These are phyloP conservation scores for Nibea albiflora DNA, from an alignment of 2,113 vertebrate species.

Conservation along the genomic window DNA sequence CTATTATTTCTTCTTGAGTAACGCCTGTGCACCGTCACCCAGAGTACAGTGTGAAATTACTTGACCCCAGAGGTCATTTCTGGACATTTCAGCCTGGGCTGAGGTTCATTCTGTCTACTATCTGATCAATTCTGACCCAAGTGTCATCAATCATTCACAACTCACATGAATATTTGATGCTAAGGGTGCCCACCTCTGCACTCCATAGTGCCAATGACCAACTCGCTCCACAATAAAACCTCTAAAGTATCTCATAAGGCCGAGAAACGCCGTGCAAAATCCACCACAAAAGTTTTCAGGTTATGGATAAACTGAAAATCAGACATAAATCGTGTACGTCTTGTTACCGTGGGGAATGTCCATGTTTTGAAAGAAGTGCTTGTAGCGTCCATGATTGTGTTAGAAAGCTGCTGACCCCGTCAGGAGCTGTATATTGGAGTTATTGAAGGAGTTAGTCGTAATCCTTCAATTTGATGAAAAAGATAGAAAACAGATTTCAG, in stretches of 20 bases:
- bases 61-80: not conserved
- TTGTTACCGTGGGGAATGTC: not conserved
- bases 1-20: not conserved
- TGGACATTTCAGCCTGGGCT: not conserved
- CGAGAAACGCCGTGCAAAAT: constrained; percentile 1
- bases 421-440: not conserved
- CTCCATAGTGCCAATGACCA: not conserved
- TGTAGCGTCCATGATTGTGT: not conserved
- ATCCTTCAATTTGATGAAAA: constrained; percentile 13
- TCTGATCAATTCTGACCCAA: constrained; percentile 24
- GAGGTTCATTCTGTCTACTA: not conserved
- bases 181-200: not conserved
- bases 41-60: not conserved
- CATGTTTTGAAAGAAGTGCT: not conserved
- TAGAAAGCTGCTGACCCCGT: not conserved
- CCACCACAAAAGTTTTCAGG: not conserved
- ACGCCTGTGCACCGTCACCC: not conserved
- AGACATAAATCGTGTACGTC: not conserved
- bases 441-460: not conserved
- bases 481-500: not conserved
- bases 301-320: not conserved
- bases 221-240: not conserved
- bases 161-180: constrained; percentile 43
- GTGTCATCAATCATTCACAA: constrained; percentile 24
- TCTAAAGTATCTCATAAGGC: not conserved